Evolutionary conservation across 2,888 invertebrate species (phyloP), one percentile per base, ranked within the genome.

Genomic region (Eupithecia exiguata): DNA sequence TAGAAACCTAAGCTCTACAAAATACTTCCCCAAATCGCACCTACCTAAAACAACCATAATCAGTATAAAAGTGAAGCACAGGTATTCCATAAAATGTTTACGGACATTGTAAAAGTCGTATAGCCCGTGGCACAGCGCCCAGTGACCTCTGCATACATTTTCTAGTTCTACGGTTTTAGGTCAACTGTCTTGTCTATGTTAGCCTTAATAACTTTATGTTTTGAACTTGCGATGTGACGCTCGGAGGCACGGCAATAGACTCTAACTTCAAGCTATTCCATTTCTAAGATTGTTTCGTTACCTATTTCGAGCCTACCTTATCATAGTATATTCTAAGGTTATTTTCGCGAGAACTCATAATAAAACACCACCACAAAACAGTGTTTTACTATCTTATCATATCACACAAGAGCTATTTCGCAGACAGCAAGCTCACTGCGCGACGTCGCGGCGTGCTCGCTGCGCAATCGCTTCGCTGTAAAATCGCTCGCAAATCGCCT

Each of bases 131-230:
- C 68, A 40, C 38, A 62, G 68, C 69, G 49, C 49, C 10, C 68
- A 69, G 74, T 79, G 84, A 84, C 83, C 83, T 82, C 83, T 84
- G 85, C 82, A 87, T 86, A 81, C 70, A 83, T 87, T 83, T 83
- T 71, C 76, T 69, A 74, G 43, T 76, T 69, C 72, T 71, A 76
- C 80, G 21, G 66, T 80, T 84, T 81, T 81, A 81, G 87, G 86
- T 85, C 87, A 86, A 80, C 82, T 80, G 79, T 76, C 81, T 38
- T 40, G 66, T 40, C 38, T 43, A 10, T 16, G 36, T 16, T 62
- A 35, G 12, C 62, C 16, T 18, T 62, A 18, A 30, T n/a, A n/a
- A n/a, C 25, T 25, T 61, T 25, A 25, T 7, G 30, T 30, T 30
- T 30, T 16, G 61, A 30, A 30, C 30, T 30, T 61, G 18, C 30